Evolutionary conservation across 2,797 vertebrate species (phyloP).

Genomic region (Artibeus jamaicensis): DNA sequence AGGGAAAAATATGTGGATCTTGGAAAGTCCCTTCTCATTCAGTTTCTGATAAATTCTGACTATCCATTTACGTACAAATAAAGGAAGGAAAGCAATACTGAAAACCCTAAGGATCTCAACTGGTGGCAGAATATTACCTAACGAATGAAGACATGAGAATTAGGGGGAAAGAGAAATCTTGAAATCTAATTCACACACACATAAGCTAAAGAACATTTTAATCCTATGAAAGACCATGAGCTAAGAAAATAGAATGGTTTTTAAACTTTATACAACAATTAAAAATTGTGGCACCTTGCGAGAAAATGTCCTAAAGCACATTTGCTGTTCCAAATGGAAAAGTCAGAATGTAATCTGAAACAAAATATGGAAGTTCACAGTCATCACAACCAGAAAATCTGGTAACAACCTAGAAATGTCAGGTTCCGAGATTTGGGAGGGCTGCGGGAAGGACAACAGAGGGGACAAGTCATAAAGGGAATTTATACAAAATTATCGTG

Average conservation of each 20-base stretch:
- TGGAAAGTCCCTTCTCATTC: constrained; percentile 33
- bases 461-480: not conserved
- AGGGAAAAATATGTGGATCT: not conserved
- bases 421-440: not conserved
- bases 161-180: not conserved
- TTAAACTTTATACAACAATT: constrained; percentile 33
- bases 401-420: constrained; percentile 15
- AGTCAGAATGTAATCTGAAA: constrained; percentile 5
- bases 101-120: constrained; percentile 10
- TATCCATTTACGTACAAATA: not conserved
- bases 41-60: constrained; percentile 20
- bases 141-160: not conserved
- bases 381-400: constrained; percentile 37
- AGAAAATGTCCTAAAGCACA: not conserved
- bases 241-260: not conserved
- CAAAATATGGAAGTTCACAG: not conserved
- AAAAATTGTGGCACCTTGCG: not conserved
- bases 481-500: constrained; percentile 22
- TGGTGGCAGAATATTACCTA: not conserved
- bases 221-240: not conserved
- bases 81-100: not conserved
- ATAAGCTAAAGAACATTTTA: constrained; percentile 13
- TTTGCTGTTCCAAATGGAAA: constrained; percentile 40
- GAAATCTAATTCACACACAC: constrained; percentile 10
- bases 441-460: not conserved